phyloP scores from a whole-genome alignment of 2,797 vertebrate genomes.

The Margarornis squamiger region DNA sequence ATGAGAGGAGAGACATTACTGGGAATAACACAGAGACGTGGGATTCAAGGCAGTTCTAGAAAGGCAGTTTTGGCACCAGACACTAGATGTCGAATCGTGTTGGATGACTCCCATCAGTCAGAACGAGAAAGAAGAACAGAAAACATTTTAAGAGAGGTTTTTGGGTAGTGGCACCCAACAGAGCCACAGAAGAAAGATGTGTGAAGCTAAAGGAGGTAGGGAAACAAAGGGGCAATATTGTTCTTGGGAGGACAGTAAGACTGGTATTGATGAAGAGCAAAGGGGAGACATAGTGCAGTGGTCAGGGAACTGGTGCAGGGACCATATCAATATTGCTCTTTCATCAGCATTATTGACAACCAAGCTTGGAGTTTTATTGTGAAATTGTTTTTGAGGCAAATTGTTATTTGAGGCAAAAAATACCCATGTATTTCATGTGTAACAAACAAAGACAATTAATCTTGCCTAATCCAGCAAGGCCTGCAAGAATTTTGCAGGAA shows the following conservation, averaged over 20 bases:
- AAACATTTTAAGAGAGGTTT: neutral
- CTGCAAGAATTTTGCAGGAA: neutral
- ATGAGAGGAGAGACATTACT: rapidly evolving
- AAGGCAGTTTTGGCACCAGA: neutral
- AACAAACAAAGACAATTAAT: neutral
- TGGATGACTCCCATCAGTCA: neutral
- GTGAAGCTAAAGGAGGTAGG: neutral
- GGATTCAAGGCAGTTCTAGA: neutral
- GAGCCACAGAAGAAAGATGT: neutral
- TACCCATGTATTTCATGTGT: neutral
- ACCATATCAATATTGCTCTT: neutral
- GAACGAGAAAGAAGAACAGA: neutral
- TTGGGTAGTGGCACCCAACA: neutral
- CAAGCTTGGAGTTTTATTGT: neutral
- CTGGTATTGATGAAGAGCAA: neutral
- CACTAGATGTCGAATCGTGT: neutral
- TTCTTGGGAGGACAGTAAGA: neutral
- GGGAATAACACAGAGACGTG: neutral
- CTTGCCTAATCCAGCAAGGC: neutral
- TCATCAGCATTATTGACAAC: neutral
- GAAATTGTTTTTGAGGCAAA: neutral
- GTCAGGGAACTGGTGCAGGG: neutral
- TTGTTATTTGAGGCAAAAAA: neutral
- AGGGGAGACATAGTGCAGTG: neutral
- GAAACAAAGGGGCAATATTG: neutral